phyloP scores from a whole-genome alignment of 1,140 invertebrate species.

The Probaryconus sp. region DNA sequence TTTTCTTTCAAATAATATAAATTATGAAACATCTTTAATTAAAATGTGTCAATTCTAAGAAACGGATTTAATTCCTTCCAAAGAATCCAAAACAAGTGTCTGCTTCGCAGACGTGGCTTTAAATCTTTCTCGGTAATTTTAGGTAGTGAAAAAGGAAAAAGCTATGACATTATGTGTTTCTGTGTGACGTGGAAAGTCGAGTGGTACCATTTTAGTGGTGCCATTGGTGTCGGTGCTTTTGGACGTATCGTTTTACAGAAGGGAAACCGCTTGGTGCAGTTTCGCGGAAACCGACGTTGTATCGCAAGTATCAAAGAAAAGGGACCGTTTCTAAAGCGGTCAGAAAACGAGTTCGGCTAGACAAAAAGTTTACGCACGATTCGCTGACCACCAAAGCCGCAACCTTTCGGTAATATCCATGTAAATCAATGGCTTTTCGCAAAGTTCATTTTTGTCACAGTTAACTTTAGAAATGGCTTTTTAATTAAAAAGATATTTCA shows the following conservation, averaged over 20 bases:
- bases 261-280: slow-evolving; percentile 31
- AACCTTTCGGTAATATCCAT: background rate
- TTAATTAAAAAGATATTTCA: too few relatives aligned
- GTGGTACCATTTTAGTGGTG: slow-evolving; percentile 23
- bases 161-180: too few relatives aligned
- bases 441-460: background rate
- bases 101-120: too few relatives aligned
- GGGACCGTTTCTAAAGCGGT: slow-evolving; percentile 25
- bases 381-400: slow-evolving; percentile 19
- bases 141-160: too few relatives aligned
- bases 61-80: too few relatives aligned
- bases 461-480: background rate
- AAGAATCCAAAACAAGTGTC: too few relatives aligned
- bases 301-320: slow-evolving; percentile 26
- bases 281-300: slow-evolving; percentile 34
- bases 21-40: too few relatives aligned
- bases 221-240: slow-evolving; percentile 28
- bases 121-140: too few relatives aligned
- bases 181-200: slow-evolving; percentile 11
- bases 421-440: slow-evolving; percentile 8
- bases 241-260: slow-evolving; percentile 32
- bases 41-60: too few relatives aligned
- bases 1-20: too few relatives aligned
- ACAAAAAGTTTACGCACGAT: slow-evolving; percentile 11
- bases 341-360: slow-evolving; percentile 26